Percentiles rank a stretch among this genome's conserved stretches.
These are phyloP conservation scores for Macrocentrus cingulum DNA, from an alignment of 1,140 invertebrate species.

Conservation along the genomic window DNA sequence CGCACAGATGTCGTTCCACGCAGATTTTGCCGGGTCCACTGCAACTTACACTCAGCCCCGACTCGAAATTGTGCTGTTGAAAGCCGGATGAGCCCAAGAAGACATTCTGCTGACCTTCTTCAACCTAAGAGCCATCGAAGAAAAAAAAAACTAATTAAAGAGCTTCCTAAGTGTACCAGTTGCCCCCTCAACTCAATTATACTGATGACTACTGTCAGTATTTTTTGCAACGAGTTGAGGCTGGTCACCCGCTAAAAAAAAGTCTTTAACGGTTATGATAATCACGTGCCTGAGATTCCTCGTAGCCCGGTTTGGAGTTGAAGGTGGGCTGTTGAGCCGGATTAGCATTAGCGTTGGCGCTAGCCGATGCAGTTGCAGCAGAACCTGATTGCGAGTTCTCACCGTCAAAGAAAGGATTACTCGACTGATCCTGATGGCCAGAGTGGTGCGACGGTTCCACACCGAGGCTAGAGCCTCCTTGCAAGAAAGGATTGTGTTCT, in stretches of 20 bases:
- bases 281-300: too few species aligned
- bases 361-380: not conserved
- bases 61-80: slow-evolving; percentile 13
- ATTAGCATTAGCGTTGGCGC: too few species aligned
- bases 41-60: slow-evolving; percentile 45
- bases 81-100: not conserved
- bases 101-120: slow-evolving; percentile 4
- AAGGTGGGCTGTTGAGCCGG: too few species aligned
- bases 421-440: not conserved
- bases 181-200: too few species aligned
- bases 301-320: too few species aligned
- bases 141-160: slow-evolving; percentile 5
- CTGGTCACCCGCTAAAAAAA: too few species aligned
- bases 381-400: not conserved
- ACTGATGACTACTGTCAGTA: too few species aligned
- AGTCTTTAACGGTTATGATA: too few species aligned
- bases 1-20: slow-evolving; percentile 60
- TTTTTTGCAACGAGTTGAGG: too few species aligned
- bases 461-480: not conserved
- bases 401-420: not conserved
- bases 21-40: slow-evolving; percentile 61
- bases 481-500: not conserved
- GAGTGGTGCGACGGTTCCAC: not conserved
- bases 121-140: not conserved
- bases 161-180: too few species aligned